Base-by-base conservation (phyloP, 2,888 invertebrate species). In the Arrhopalites spinosus region DNA sequence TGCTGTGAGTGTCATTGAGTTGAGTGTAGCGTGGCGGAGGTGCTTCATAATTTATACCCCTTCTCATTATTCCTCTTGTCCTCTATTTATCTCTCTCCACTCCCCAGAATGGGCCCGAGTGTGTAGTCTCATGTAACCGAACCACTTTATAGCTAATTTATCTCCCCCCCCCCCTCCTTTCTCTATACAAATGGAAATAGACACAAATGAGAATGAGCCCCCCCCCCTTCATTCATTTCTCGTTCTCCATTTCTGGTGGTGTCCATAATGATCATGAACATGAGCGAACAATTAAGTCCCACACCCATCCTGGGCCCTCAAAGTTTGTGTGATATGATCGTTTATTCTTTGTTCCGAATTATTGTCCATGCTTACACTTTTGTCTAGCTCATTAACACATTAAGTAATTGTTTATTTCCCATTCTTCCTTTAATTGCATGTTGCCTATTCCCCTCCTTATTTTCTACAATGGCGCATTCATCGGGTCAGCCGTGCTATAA, bases 331-430 rank as follows among this genome's bases (percentile, higher is more conserved):
- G 61, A 61, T 50, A 50, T 27, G 71, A 72, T 72, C 30, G 59
- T 72, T 61, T 30, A 72, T 72, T 72, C 71, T 45, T 71, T 56
- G 45, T n/a, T n/a, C 43, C 63, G 43, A 61, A 72, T 72, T 61
- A 72, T 72, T 72, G 70, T 70, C 70, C 36, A 36, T 70, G 56
- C 70, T 70, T 56, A 70, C 59, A 70, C 70, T 72, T n/a, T 61
- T 72, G 61, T 56, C 71, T 72, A 27, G 61, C 71, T 72, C 71
- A 72, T 72, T 72, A 72, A 61, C 71, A 72, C 71, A 72, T 72
- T 72, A 72, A 61, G 61, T 72, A 72, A 72, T 72, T 72, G 59
- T 72, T 72, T 59, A 72, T 72, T 36, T 45, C 20, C 23, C 71
- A 25, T 59, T 45, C 61, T 20, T 71, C 45, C 20, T n/a, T 27